phyloP scores from a whole-genome alignment of 2,888 invertebrate genomes.

The Eupithecia subfuscata region DNA sequence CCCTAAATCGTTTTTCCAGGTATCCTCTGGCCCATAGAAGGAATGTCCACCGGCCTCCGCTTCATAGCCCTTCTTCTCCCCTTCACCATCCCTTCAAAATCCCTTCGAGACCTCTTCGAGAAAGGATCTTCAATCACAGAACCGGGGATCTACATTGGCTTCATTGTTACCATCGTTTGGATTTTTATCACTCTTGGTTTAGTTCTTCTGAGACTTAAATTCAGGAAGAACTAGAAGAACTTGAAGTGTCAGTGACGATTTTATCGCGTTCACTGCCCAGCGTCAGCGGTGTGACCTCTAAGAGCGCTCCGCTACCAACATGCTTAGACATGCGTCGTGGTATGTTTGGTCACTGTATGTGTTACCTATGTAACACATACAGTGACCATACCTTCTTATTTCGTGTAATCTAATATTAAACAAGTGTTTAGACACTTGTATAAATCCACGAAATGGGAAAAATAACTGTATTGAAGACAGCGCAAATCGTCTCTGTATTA shows the following conservation, averaged over 20 bases:
- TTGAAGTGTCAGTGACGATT: neutral
- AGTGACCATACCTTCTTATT: too few species aligned
- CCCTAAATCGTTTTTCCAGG: conserved; percentile 62
- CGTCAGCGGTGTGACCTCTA: neutral
- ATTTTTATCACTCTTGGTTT: conserved; percentile 82
- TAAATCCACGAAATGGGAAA: neutral
- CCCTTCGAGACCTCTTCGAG: conserved; percentile 89
- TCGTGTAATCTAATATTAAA: too few species aligned
- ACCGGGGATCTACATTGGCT: conserved; percentile 89
- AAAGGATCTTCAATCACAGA: conserved; percentile 89
- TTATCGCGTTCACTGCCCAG: neutral
- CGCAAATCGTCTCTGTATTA: neutral
- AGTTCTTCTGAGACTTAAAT: conserved; percentile 79
- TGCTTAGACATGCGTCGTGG: neutral
- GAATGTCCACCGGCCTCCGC: conserved; percentile 85
- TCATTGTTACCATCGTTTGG: conserved; percentile 87
- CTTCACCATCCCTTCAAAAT: conserved; percentile 90
- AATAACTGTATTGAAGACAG: neutral
- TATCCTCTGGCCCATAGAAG: conserved; percentile 88
- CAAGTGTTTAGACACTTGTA: neutral
- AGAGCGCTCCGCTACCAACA: neutral
- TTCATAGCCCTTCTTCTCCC: conserved; percentile 88
- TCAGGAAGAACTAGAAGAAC: conserved; percentile 53
- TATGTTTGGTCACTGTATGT: neutral
- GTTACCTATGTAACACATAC: neutral